These are phyloP conservation scores for Dermochelys coriacea DNA, from an alignment of 2,797 vertebrate genomes.

Conservation along the genomic window DNA sequence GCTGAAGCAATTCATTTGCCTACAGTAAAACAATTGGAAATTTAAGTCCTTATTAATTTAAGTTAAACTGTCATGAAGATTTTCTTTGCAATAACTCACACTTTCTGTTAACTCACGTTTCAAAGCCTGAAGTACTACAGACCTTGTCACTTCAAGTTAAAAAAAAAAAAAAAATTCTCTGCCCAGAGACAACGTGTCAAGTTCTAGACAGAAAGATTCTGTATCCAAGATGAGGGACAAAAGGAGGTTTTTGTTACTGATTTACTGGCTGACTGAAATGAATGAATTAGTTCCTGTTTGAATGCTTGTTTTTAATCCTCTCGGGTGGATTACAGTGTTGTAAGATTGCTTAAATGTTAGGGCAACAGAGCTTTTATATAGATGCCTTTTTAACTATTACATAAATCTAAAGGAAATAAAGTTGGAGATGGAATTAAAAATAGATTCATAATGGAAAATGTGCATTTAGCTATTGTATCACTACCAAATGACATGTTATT, in stretches of 20 bases:
- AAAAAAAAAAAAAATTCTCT: neutral
- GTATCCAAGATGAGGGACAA: neutral
- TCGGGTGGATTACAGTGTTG: neutral
- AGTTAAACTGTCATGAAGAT: accelerated
- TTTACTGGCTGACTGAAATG: neutral
- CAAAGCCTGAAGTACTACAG: neutral
- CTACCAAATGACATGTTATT: neutral
- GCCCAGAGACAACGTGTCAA: neutral
- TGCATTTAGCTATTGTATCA: neutral
- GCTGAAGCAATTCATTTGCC: constrained; percentile 97
- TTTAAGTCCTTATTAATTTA: neutral
- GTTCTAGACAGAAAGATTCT: neutral
- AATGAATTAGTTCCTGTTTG: neutral
- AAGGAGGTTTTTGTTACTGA: neutral
- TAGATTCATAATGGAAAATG: neutral
- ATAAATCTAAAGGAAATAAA: neutral
- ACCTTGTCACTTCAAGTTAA: neutral
- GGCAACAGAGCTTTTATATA: neutral
- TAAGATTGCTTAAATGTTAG: neutral
- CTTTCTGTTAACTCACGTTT: neutral
- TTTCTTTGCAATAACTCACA: neutral
- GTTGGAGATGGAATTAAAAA: neutral
- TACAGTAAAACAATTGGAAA: constrained; percentile 68
- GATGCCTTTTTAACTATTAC: neutral
- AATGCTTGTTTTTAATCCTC: neutral